A percentile compares a stretch with the other conserved stretches of the same genome.
These are phyloP conservation scores for Hirudo medicinalis DNA, from an alignment of 1,140 invertebrate species.

Conservation along the genomic window DNA sequence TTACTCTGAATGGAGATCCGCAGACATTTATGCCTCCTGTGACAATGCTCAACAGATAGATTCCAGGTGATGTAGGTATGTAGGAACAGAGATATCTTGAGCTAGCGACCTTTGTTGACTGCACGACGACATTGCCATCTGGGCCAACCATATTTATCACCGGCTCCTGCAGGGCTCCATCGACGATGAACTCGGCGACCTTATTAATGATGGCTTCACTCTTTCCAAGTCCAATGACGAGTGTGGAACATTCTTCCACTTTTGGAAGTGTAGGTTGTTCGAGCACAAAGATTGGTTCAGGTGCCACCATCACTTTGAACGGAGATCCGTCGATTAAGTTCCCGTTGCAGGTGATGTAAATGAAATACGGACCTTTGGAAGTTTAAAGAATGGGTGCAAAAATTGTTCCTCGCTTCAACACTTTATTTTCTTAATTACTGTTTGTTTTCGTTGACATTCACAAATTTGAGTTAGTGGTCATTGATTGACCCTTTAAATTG, in stretches of 20 bases:
- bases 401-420: too few species aligned
- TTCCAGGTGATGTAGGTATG: not conserved
- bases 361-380: not conserved
- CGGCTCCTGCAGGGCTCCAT: not conserved
- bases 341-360: not conserved
- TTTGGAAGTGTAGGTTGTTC: not conserved
- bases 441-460: too few species aligned
- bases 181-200: not conserved
- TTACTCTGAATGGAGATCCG: not conserved
- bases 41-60: not conserved
- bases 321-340: not conserved
- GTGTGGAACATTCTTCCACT: too few species aligned
- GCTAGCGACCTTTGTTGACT: not conserved
- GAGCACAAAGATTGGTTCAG: not conserved
- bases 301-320: not conserved
- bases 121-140: not conserved
- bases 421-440: too few species aligned
- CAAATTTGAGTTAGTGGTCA: too few species aligned
- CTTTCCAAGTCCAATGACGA: not conserved
- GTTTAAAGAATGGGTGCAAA: too few species aligned
- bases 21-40: not conserved
- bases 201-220: not conserved
- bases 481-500: too few species aligned
- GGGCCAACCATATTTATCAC: not conserved
- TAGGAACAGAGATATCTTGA: constrained; percentile 7